These are phyloP conservation scores for Halocynthia roretzi DNA, from an alignment of 23 tunicate species.

Conservation along the genomic window DNA sequence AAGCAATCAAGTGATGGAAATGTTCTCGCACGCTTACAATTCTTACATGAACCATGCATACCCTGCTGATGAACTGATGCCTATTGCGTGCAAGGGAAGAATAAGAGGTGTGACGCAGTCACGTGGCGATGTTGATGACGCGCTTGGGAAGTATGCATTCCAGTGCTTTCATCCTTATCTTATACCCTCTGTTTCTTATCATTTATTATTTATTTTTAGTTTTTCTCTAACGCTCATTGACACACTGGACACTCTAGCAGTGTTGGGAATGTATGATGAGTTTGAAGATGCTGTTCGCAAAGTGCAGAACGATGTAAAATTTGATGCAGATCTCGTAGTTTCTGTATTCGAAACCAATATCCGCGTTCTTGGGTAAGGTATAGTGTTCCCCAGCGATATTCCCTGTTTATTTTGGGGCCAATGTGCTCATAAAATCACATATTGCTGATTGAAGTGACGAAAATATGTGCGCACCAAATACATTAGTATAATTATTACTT, in stretches of 20 bases:
- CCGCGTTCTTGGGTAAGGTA: conserved; percentile 78
- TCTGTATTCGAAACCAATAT: conserved; percentile 95
- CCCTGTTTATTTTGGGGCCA: neutral
- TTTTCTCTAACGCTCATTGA: conserved; percentile 92
- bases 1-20: conserved; percentile 77
- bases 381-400: no score
- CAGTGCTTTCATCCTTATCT: neutral
- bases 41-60: conserved; percentile 88
- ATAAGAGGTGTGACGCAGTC: conserved; percentile 72
- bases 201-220: conserved; percentile 6
- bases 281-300: conserved; percentile 85
- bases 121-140: conserved; percentile 93
- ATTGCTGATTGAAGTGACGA: no score
- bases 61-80: conserved; percentile 98
- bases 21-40: conserved; percentile 86
- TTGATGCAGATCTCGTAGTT: conserved; percentile 63
- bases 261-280: conserved; percentile 83
- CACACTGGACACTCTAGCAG: conserved; percentile 86
- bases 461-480: neutral
- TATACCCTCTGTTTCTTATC: neutral
- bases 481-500: neutral
- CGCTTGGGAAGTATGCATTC: conserved; percentile 71
- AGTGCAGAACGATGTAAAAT: conserved; percentile 40
- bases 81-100: conserved; percentile 91
- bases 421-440: neutral